phyloP scores from a whole-genome alignment of 1,140 invertebrate genomes.

The Camponotus vicinus region DNA sequence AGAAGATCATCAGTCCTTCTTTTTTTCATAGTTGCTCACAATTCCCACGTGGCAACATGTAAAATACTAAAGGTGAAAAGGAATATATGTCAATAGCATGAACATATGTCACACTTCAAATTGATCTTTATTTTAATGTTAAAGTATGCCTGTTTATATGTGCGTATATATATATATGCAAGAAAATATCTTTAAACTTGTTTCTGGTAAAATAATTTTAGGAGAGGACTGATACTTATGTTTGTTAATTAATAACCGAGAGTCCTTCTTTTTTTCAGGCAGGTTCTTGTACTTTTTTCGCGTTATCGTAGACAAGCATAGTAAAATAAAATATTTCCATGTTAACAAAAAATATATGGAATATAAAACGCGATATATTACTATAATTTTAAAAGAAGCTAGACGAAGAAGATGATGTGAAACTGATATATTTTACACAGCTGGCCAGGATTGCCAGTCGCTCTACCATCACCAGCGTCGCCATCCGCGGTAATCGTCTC shows the following conservation, averaged over 20 bases:
- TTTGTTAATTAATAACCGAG: too few species aligned
- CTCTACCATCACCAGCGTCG: slow-evolving; percentile 90
- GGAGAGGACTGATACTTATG: too few species aligned
- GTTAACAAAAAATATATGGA: neutral
- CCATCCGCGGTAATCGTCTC: slow-evolving; percentile 91
- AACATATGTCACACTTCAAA: neutral
- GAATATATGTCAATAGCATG: neutral
- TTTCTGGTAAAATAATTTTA: neutral
- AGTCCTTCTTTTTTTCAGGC: too few species aligned
- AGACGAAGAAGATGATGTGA: neutral
- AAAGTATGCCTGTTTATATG: neutral
- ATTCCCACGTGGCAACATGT: slow-evolving; percentile 5
- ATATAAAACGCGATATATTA: neutral
- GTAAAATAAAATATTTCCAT: neutral
- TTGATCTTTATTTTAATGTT: neutral
- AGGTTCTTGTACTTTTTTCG: neutral
- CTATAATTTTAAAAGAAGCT: neutral
- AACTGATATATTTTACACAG: slow-evolving; percentile 70
- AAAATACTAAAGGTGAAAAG: slow-evolving; percentile 20
- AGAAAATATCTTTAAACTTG: too few species aligned
- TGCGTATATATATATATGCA: too few species aligned
- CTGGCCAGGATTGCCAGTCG: slow-evolving; percentile 84
- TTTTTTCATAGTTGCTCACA: too few species aligned
- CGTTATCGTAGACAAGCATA: neutral
- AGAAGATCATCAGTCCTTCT: neutral